phyloP scores from a whole-genome alignment of 2,888 invertebrate genomes.

The Nymphalis c-album region DNA sequence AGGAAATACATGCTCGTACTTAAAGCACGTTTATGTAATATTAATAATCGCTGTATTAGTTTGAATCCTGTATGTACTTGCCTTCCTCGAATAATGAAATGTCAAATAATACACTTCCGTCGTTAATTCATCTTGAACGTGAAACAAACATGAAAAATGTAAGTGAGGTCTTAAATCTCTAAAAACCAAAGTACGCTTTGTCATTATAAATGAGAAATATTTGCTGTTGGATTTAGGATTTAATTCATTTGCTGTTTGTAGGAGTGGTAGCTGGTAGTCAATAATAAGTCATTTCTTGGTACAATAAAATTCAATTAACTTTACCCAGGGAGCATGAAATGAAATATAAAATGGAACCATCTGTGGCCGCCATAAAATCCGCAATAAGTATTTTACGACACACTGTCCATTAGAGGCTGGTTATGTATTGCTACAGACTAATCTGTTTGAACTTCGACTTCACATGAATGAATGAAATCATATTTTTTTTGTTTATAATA shows the following conservation, averaged over 20 bases:
- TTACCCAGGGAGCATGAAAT: constrained; percentile 63
- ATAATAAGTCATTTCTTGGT: constrained; percentile 63
- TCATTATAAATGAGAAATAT: background rate
- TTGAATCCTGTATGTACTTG: too few relatives aligned
- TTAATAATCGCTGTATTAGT: too few relatives aligned
- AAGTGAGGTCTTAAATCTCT: too few relatives aligned
- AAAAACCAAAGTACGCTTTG: background rate
- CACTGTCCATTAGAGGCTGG: constrained; percentile 50
- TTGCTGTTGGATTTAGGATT: too few relatives aligned
- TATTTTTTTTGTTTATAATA: background rate
- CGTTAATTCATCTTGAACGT: too few relatives aligned
- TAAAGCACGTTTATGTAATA: too few relatives aligned
- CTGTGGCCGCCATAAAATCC: constrained; percentile 59
- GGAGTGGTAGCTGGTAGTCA: constrained; percentile 41
- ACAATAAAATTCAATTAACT: constrained; percentile 74
- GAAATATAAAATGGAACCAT: constrained; percentile 70
- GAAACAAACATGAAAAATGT: too few relatives aligned
- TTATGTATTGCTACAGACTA: constrained; percentile 42
- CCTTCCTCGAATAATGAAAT: too few relatives aligned
- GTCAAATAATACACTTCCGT: too few relatives aligned
- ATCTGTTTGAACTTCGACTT: constrained; percentile 43
- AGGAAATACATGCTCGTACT: too few relatives aligned
- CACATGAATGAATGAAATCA: constrained; percentile 40
- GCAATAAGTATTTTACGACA: constrained; percentile 64
- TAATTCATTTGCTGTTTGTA: background rate